Base-by-base conservation (phyloP, 2,113 vertebrate genomes). In the Phocoena sinus region DNA sequence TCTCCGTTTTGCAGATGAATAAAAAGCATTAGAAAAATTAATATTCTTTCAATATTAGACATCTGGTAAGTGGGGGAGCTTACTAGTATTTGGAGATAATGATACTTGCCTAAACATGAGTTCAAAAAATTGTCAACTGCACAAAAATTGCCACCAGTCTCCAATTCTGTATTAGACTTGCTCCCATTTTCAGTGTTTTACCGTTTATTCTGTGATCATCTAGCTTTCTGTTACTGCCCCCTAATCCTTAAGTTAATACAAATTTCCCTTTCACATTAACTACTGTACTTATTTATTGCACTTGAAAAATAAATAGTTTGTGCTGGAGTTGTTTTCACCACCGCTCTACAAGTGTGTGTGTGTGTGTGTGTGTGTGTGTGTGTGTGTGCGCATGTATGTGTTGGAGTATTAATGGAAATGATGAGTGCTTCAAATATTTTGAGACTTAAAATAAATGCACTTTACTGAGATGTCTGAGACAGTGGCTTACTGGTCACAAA, bases 341-440 rank as follows among this genome's bases (percentile, higher is more conserved):
- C 1, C 15, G 18, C 3, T 73, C 11, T 31, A 28, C n/a, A 73
- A 11, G 10, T 44, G 83, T 50, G 58, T 36, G 28, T 62, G 20
- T 70, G 41, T 79, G 73, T 81, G 70, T 79, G 25, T 81, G n/a
- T 60, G 53, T 36, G 31, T 17, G 14, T 44, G 58, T 82, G 44
- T 70, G 73, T 58, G 68, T 58, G 15, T 67, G 62, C 50, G 5
- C 5, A 5, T 0, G 15, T 53, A 17, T 67, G n/a, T 56, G 62
- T 36, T n/a, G 15, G 11, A 18, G 38, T 53, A 62, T 25, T 85
- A 17, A 38, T 63, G 36, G 31, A 95, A 85, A n/a, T 10, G 38
- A 26, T 31, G 5, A 31, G 28, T 86, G 36, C 33, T 81, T 93
- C 83, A 83, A 33, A 82, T 93, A 87, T 65, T 88, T 84, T 70